Percentiles rank a stretch among this genome's conserved stretches.
Evolutionary conservation across 1,140 invertebrate genomes (phyloP).

Genomic region (Vanessa tameamea): DNA sequence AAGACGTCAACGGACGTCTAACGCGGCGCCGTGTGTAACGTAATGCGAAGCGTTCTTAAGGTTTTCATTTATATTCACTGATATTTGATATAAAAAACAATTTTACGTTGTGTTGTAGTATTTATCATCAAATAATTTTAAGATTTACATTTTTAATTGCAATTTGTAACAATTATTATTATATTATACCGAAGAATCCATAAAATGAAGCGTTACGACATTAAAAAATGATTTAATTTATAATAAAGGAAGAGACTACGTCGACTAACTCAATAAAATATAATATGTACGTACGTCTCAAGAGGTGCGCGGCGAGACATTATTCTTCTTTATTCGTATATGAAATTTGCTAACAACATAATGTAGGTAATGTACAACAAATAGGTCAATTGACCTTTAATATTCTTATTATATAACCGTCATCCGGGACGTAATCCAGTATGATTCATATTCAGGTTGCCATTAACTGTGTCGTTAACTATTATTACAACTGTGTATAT

Average conservation of each 20-base stretch:
- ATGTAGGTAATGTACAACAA: neutral
- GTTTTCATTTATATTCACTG: neutral
- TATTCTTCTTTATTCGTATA: neutral
- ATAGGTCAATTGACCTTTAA: conserved; percentile 8
- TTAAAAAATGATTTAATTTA: too few relatives aligned
- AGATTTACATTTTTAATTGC: neutral
- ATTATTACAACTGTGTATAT: neutral
- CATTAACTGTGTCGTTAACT: neutral
- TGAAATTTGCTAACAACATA: neutral
- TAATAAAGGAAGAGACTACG: too few relatives aligned
- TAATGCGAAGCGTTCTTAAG: neutral
- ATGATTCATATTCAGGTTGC: neutral
- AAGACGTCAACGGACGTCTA: conserved; percentile 25
- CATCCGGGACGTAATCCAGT: neutral
- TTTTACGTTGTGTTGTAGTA: neutral
- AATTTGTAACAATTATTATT: neutral
- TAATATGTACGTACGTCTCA: too few relatives aligned
- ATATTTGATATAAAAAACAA: neutral
- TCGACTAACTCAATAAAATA: too few relatives aligned
- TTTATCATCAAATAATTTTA: neutral
- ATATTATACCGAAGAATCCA: neutral
- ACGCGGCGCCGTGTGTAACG: neutral
- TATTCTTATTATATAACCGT: neutral
- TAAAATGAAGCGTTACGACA: neutral
- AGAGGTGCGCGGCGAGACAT: too few relatives aligned